Conservation (phyloP, 1,140 invertebrate species). For the Drosophila novamexicana region DNA sequence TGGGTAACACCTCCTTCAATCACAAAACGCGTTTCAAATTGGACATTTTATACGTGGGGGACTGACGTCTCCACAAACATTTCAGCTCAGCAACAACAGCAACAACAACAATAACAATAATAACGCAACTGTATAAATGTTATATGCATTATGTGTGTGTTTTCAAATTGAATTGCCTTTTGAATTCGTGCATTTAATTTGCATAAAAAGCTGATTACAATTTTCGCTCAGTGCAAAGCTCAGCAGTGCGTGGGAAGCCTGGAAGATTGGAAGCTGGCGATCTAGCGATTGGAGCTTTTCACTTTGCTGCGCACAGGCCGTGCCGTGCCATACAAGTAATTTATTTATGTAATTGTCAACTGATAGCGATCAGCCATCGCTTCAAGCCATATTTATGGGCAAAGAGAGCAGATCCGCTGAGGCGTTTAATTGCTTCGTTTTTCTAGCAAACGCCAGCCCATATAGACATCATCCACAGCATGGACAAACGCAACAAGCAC, state of each 20-base stretch:
- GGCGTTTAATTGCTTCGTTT: constrained; percentile 23
- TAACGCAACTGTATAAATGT: constrained; percentile 35
- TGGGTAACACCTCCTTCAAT: constrained; percentile 63
- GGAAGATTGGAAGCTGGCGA: constrained; percentile 16
- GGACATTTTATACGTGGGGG: constrained; percentile 50
- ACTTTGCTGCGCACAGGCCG: constrained; percentile 1
- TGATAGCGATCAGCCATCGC: constrained; percentile 32
- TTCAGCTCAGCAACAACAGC: constrained; percentile 27
- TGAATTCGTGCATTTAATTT: constrained; percentile 61
- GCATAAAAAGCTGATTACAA: constrained; percentile 62
- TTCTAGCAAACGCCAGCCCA: background rate
- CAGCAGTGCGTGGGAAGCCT: constrained; percentile 52
- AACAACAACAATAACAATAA: constrained; percentile 18
- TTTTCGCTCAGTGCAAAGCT: constrained; percentile 39
- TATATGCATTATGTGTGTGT: constrained; percentile 36
- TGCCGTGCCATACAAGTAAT: background rate
- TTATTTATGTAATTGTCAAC: constrained; percentile 45
- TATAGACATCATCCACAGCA: constrained; percentile 15
- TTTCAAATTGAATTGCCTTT: constrained; percentile 46
- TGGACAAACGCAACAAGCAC: constrained; percentile 19
- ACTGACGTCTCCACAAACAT: constrained; percentile 37
- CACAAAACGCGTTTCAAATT: constrained; percentile 51
- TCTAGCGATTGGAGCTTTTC: constrained; percentile 25
- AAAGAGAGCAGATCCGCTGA: constrained; percentile 20
- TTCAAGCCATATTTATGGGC: constrained; percentile 36